A percentile compares a stretch with the other conserved stretches of the same genome.
Conservation (phyloP, 1,140 invertebrate species). For the Thaumatotibia leucotreta region DNA sequence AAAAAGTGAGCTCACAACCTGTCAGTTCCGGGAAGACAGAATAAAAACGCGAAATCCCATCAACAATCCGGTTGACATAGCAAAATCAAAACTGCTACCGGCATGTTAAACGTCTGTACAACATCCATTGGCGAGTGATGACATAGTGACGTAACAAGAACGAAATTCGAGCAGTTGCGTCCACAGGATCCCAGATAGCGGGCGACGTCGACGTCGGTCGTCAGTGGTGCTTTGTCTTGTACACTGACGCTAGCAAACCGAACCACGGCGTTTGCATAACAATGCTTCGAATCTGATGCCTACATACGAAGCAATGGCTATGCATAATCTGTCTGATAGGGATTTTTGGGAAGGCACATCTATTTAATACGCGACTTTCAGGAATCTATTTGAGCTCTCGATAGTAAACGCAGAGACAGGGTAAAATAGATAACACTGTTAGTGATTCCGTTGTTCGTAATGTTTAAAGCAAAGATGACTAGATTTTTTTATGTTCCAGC, state of each 20-base stretch:
- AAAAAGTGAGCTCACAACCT: neutral
- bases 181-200: conserved; percentile 51
- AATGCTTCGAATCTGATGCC: conserved; percentile 61
- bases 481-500: too few species aligned
- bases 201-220: conserved; percentile 50
- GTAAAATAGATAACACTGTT: conserved; percentile 5
- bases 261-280: conserved; percentile 69
- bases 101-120: conserved; percentile 10
- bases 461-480: neutral
- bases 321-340: conserved; percentile 18
- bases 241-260: conserved; percentile 55
- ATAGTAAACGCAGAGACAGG: neutral
- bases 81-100: conserved; percentile 6
- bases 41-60: neutral
- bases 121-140: neutral
- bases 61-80: neutral
- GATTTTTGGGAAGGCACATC: neutral
- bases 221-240: conserved; percentile 69
- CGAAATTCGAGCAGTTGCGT: conserved; percentile 39
- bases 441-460: conserved; percentile 15
- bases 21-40: neutral
- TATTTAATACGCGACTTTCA: neutral
- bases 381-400: neutral
- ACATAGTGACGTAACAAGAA: conserved; percentile 24
- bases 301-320: conserved; percentile 30